Base-by-base conservation (phyloP, 1,140 invertebrate genomes). In the Diorhabda elongata region DNA sequence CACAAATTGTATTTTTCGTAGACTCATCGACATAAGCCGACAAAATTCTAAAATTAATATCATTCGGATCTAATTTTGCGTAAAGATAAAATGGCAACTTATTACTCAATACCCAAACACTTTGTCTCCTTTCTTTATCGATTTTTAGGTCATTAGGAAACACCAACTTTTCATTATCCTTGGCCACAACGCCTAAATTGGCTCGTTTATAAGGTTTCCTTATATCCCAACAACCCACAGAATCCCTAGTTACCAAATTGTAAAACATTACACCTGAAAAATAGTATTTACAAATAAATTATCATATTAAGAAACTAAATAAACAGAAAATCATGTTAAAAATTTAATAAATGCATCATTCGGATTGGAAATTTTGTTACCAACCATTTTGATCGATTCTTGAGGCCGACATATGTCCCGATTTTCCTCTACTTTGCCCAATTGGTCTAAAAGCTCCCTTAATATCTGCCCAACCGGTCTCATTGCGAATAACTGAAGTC, bases 91-190 rank as follows among this genome's bases (percentile, higher is more conserved):
- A 87, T 2, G 91, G 91, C 59, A 94, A 76, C 7, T 84, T 82
- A 77, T 93, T 93, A 2, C 89, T 88, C 68, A 93, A 83, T 0
- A 92, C 81, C 91, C 91, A 94, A 3, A 93, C 83, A 68, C 83
- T 88, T 68, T 92, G 89, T 26, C 84, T 83, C 2, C 81, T 74
- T 59, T 90, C 89, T 52, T 88, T 84, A 73, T 93, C 91, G 0
- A 92, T 81, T 81, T 89, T 89, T 44, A 94, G 79, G 74, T 94
- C 92, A 74, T 94, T 93, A 0, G 91, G 91, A 75, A 93, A 94
- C 8, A 90, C 81, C 5, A 93, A 77, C 0, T 87, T 87, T 5
- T 84, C 81, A 2, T 83, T 82, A 72, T 87, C 86, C 4, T 80
- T 76, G 0, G 87, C 87, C 3, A 91, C 79, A 0, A 91, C 82